Conservation (phyloP, 2,888 invertebrate genomes). For the Xylota sylvarum region DNA sequence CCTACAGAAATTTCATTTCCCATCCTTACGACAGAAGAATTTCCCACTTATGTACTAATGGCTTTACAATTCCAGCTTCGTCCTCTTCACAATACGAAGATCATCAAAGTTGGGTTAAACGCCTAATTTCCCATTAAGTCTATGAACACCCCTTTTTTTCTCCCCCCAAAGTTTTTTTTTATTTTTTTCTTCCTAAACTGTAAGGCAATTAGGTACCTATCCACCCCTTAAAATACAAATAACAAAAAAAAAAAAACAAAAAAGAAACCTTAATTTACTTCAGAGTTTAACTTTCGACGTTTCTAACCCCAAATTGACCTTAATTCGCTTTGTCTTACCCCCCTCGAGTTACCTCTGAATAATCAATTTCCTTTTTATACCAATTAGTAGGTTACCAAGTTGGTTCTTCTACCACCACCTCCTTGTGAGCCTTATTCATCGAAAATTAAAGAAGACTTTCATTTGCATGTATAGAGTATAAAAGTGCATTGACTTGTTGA, state of each 20-base stretch:
- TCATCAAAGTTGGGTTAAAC: background rate
- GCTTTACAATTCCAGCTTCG: background rate
- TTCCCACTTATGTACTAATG: background rate
- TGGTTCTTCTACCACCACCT: background rate
- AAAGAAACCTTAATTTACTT: background rate
- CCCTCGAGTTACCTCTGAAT: background rate
- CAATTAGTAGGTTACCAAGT: slow-evolving; percentile 24
- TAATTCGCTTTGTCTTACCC: background rate
- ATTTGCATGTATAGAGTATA: no score
- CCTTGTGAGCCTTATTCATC: no score
- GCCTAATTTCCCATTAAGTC: background rate
- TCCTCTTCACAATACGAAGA: background rate
- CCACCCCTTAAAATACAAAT: background rate
- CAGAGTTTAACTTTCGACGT: slow-evolving; percentile 14
- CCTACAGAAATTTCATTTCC: background rate
- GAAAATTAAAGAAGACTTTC: background rate
- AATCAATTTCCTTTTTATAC: slow-evolving; percentile 5
- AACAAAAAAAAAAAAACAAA: background rate
- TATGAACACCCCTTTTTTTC: slow-evolving; percentile 5
- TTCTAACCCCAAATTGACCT: slow-evolving; percentile 17
- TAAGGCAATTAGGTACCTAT: background rate
- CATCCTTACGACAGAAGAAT: background rate
- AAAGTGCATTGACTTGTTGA: background rate
- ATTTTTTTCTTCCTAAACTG: background rate
- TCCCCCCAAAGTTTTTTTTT: no score